Base-by-base conservation (phyloP, 2,113 vertebrate species). In the Callipepla californica region DNA sequence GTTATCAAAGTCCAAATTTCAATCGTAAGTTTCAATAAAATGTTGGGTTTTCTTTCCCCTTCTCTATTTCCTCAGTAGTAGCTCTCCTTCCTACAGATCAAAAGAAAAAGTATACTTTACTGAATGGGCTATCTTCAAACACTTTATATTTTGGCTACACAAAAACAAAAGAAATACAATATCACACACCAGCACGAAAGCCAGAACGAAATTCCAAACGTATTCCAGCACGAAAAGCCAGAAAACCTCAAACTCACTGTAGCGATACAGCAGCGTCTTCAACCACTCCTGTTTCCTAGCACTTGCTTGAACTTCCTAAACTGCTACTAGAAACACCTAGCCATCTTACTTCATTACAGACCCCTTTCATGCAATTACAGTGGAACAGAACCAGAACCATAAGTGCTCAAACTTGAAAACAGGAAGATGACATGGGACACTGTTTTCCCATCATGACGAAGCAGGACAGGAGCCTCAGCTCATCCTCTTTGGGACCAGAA, bases 261-360 rank as follows among this genome's bases (percentile, higher is more conserved):
- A 57, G 20, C 1, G 11, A 44, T 13, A 80, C 8, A 44, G 30
- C 42, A 1, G 0, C 0, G 1, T 19, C 30, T 83, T 40, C 18
- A 65, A 8, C 3, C 4, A 20, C 22, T 62, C 6, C 40, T 2
- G 0, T 61, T 68, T 40, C 32, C 51, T 40, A n/a, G 70, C n/a
- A 14, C 9, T 51, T 42, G 18, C 9, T 26, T 7, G 18, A 55
- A 9, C 79, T 61, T 75, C 23, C 65, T 16, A 47, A 51, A 36
- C 2, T 23, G 25, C n/a, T 34, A 19, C n/a, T 3, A 55, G 12
- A 34, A 59, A 34, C 19, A 34, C 57, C 20, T 4, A 80, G 63
- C 15, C 14, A 36, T 20, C 68, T 82, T 0, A 22, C 21, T 26
- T 85, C n/a, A 28, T 20, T 40, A 65, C 1, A n/a, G 6, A 61